Evolutionary conservation across 2,888 invertebrate species (phyloP), one percentile per base, ranked within the genome.

Genomic region (Lasioglossum pauxillum): DNA sequence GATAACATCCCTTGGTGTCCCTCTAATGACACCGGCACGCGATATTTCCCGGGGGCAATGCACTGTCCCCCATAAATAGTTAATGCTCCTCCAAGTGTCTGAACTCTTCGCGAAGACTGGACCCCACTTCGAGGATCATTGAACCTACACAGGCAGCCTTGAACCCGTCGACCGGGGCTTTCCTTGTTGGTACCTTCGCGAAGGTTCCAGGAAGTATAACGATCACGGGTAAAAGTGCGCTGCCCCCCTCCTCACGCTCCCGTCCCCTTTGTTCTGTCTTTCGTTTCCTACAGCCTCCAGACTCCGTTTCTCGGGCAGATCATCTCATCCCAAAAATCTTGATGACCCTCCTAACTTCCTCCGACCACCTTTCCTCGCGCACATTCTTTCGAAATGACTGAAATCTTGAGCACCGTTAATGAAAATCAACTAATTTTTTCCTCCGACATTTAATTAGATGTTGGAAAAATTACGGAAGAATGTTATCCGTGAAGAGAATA

Each of bases 121-220:
- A 86, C 80, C 85, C 84, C 76, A 81, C 90, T 71, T 83, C 84
- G 82, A 79, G 87, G 91, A 90, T 87, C 91, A 83, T 91, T 91
- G 90, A 91, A 91, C 91, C 84, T 77, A 88, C 71, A 89, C 69
- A 78, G 76, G 87, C 91, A 91, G 87, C 91, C 91, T 91, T 91
- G 91, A 91, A 91, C 91, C 84, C 90, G 90, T 90, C 89, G 88
- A 91, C 91, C 88, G 90, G 91, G 90, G 91, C 90, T 91, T 91
- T 91, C 91, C 90, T 91, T 90, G 88, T 86, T 83, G 82, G 89
- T 89, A 87, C 87, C 89, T 86, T 90, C 87, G 82, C 86, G 82
- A 80, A 91, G 82, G 86, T 91, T 91, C 91, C 91, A 90, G 91
- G 91, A 91, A 91, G 91, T 91, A 90, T 90, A 91, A 90, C 88